phyloP scores from a whole-genome alignment of 2,113 vertebrate genomes.

The Hyperoodon ampullatus region DNA sequence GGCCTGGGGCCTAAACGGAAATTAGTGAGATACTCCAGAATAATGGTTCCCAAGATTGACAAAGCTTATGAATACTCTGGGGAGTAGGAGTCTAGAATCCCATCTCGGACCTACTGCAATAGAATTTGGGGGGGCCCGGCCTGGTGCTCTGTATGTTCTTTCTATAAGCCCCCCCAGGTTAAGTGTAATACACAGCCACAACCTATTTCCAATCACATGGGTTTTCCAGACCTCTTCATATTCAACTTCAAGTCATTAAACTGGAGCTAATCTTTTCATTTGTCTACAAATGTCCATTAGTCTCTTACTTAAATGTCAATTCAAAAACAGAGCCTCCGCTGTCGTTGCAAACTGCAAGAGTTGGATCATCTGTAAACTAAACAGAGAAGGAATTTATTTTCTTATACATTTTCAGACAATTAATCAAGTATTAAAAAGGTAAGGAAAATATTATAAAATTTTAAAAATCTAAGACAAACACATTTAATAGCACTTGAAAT shows the following conservation, averaged over 20 bases:
- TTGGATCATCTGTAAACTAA: conserved; percentile 98
- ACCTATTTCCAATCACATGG: conserved; percentile 33
- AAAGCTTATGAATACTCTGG: background rate
- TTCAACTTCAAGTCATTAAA: conserved; percentile 56
- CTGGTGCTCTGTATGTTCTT: background rate
- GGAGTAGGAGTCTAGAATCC: background rate
- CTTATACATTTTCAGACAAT: conserved; percentile 33
- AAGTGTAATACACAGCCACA: background rate
- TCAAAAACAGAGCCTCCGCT: conserved; percentile 99
- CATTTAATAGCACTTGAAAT: conserved; percentile 54
- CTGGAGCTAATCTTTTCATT: conserved; percentile 32
- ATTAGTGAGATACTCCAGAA: background rate
- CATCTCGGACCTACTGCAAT: background rate
- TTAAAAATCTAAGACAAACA: conserved; percentile 39
- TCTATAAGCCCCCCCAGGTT: background rate
- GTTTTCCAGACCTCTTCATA: conserved; percentile 57
- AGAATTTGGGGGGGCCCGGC: background rate
- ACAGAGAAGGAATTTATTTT: conserved; percentile 74
- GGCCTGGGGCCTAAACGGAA: background rate
- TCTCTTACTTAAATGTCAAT: conserved; percentile 95
- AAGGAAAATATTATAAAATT: background rate
- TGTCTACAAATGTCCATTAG: conserved; percentile 38
- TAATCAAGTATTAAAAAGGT: conserved; percentile 15
- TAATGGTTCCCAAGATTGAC: background rate
- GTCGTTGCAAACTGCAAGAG: conserved; percentile 97